Conservation (phyloP, 2,113 vertebrate species). For the Mustelus asterias region DNA sequence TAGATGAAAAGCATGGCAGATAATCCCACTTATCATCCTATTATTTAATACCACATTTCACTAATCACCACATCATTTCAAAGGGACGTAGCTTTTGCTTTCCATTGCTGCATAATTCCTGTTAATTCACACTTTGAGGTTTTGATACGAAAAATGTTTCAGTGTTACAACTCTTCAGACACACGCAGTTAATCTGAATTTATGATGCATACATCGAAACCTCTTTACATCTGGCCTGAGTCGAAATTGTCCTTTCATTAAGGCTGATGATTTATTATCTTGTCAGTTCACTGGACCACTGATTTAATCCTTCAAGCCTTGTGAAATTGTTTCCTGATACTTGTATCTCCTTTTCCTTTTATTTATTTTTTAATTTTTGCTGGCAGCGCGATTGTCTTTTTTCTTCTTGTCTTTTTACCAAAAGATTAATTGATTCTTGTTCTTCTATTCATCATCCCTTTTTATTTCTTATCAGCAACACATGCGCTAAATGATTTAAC, state of each 20-base stretch:
- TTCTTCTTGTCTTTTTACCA: neutral
- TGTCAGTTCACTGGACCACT: neutral
- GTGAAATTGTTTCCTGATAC: neutral
- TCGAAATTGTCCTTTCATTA: neutral
- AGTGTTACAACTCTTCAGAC: neutral
- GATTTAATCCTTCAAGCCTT: neutral
- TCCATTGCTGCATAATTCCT: neutral
- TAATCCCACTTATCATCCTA: neutral
- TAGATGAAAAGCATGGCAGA: neutral
- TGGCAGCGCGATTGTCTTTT: neutral
- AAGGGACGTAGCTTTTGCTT: neutral
- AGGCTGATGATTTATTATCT: neutral
- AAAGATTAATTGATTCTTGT: neutral
- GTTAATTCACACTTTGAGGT: neutral
- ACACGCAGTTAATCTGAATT: conserved; percentile 22
- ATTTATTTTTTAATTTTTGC: neutral
- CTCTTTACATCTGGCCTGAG: neutral
- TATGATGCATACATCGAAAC: neutral
- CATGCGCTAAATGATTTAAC: neutral
- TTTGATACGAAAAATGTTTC: neutral
- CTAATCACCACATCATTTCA: neutral
- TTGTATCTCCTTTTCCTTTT: neutral
- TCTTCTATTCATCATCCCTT: neutral
- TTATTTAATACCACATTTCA: neutral
- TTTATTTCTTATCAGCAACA: neutral